Conservation (phyloP, 2,888 invertebrate genomes). For the Parnassius apollo region DNA sequence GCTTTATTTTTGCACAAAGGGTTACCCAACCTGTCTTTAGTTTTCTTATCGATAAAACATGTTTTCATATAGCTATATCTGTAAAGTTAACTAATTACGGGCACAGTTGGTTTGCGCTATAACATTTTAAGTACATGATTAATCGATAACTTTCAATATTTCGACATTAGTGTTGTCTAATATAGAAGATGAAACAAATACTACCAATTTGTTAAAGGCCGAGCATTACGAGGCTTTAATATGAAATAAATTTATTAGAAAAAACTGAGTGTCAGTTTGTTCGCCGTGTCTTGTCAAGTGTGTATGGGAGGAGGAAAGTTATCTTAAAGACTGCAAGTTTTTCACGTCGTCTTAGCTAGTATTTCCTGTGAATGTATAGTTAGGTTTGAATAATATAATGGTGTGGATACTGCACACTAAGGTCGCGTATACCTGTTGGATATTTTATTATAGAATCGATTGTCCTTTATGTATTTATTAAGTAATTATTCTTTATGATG, state of each 20-base stretch:
- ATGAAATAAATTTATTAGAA: not conserved
- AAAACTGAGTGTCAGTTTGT: slow-evolving; percentile 17
- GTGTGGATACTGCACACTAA: slow-evolving; percentile 32
- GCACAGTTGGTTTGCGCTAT: too few relatives aligned
- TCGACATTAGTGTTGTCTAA: too few relatives aligned
- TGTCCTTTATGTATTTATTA: not conserved
- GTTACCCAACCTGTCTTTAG: too few relatives aligned
- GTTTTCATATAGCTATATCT: not conserved
- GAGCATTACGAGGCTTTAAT: not conserved
- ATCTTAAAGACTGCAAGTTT: slow-evolving; percentile 76
- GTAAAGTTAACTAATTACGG: too few relatives aligned
- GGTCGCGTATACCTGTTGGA: not conserved
- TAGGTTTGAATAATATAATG: slow-evolving; percentile 40
- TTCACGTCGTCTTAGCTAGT: slow-evolving; percentile 68
- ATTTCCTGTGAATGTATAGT: slow-evolving; percentile 61
- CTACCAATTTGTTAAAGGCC: too few relatives aligned
- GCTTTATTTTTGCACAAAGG: too few relatives aligned
- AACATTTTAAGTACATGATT: too few relatives aligned
- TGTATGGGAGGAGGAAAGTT: slow-evolving; percentile 48
- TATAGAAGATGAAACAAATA: too few relatives aligned
- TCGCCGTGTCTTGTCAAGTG: slow-evolving; percentile 70
- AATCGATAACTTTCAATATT: too few relatives aligned
- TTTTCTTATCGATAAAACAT: too few relatives aligned
- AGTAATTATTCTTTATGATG: not conserved
- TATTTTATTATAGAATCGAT: not conserved